A percentile compares a stretch with the other conserved stretches of the same genome.
Conservation (phyloP, 1,140 invertebrate species). For the Danaus melanippus region DNA sequence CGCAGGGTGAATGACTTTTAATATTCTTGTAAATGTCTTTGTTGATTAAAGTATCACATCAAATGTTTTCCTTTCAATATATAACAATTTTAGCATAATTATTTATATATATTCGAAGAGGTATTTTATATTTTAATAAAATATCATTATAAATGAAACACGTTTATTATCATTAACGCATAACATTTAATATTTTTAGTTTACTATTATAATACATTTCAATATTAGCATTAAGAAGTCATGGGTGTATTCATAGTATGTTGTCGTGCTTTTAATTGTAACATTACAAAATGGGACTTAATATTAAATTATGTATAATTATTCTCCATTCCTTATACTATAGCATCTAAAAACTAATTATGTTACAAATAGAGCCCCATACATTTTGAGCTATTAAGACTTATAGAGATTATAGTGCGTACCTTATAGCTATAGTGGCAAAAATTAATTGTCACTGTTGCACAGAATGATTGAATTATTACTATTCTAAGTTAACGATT, state of each 20-base stretch:
- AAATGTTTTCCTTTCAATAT: too few relatives aligned
- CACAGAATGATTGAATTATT: slow-evolving; percentile 1
- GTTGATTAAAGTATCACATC: too few relatives aligned
- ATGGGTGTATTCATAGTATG: slow-evolving; percentile 65
- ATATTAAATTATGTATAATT: slow-evolving; percentile 43
- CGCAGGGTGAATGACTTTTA: too few relatives aligned
- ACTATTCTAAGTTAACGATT: not conserved
- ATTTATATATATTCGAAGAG: too few relatives aligned
- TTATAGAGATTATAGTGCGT: slow-evolving; percentile 55
- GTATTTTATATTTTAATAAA: too few relatives aligned
- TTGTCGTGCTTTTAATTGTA: slow-evolving; percentile 61
- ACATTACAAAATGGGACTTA: slow-evolving; percentile 69
- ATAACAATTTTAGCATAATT: too few relatives aligned
- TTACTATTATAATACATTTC: slow-evolving; percentile 73
- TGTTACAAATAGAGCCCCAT: slow-evolving; percentile 37
- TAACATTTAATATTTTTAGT: slow-evolving; percentile 74
- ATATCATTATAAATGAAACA: slow-evolving; percentile 38
- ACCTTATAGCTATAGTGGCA: slow-evolving; percentile 21
- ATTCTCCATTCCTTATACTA: slow-evolving; percentile 46
- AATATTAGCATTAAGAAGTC: slow-evolving; percentile 70
- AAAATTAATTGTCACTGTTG: too few relatives aligned
- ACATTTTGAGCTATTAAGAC: slow-evolving; percentile 62
- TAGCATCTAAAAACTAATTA: slow-evolving; percentile 32
- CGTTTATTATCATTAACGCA: slow-evolving; percentile 69
- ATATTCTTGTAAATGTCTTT: too few relatives aligned